These are phyloP conservation scores for Oscheius sp. DNA, from an alignment of 1,140 invertebrate genomes.

Conservation along the genomic window DNA sequence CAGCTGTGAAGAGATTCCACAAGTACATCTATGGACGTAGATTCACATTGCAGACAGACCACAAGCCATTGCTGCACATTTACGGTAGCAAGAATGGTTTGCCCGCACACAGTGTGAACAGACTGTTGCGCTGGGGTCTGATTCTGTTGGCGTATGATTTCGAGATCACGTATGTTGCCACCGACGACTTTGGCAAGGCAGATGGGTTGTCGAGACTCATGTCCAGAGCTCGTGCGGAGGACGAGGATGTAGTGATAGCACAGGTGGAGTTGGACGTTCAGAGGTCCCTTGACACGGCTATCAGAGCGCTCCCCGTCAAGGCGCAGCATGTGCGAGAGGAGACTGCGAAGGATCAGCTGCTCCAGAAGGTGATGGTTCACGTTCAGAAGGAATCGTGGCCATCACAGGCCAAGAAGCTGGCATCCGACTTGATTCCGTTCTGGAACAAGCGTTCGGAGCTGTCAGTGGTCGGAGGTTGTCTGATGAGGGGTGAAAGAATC, in stretches of 20 bases:
- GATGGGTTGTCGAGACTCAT: conserved; percentile 56
- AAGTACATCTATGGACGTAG: conserved; percentile 62
- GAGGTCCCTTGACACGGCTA: conserved; percentile 33
- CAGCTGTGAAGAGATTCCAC: conserved; percentile 62
- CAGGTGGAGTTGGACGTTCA: conserved; percentile 1
- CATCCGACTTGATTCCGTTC: not conserved
- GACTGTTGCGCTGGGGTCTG: conserved; percentile 62
- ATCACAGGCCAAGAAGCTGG: not conserved
- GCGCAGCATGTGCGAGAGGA: not conserved
- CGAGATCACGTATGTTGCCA: conserved; percentile 56
- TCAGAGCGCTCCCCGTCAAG: not conserved
- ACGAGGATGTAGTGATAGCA: too few relatives aligned
- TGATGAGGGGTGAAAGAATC: conserved; percentile 58
- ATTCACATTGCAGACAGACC: conserved; percentile 64
- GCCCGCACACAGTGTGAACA: conserved; percentile 49
- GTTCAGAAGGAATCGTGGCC: not conserved
- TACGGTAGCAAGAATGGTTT: conserved; percentile 59
- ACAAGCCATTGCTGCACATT: conserved; percentile 63
- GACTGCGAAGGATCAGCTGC: not conserved
- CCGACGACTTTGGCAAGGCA: conserved; percentile 47
- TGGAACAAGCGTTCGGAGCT: not conserved
- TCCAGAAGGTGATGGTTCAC: not conserved
- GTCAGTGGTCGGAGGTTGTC: conserved; percentile 20
- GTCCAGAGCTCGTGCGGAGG: too few relatives aligned
- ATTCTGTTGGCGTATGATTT: conserved; percentile 60